Conservation (phyloP, 2,797 vertebrate genomes). For the Rhabdomys pumilio region DNA sequence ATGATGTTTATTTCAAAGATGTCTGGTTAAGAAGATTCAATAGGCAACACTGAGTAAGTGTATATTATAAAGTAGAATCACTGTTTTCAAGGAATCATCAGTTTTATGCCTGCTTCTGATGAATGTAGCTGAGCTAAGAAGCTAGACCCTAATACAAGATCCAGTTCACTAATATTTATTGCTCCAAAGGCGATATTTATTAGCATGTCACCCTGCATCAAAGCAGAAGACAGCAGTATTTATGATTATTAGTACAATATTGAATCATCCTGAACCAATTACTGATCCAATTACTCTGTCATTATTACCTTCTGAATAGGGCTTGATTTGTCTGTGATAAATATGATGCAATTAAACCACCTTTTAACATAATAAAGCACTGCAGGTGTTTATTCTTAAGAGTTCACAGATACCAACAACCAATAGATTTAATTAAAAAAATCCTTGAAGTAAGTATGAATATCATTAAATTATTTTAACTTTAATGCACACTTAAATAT, state of each 20-base stretch:
- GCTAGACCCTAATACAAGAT: slow-evolving; percentile 83
- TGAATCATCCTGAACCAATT: slow-evolving; percentile 93
- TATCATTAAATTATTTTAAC: slow-evolving; percentile 90
- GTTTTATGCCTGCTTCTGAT: slow-evolving; percentile 83
- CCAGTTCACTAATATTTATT: slow-evolving; percentile 90
- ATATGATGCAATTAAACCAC: slow-evolving; percentile 92
- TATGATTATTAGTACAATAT: slow-evolving; percentile 94
- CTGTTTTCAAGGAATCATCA: slow-evolving; percentile 49
- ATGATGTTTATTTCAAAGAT: slow-evolving; percentile 65
- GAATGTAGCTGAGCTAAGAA: slow-evolving; percentile 77
- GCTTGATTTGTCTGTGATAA: slow-evolving; percentile 93
- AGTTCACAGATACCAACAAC: slow-evolving; percentile 92
- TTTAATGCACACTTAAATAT: slow-evolving; percentile 87
- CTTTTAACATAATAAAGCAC: slow-evolving; percentile 94
- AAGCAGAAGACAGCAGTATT: slow-evolving; percentile 91
- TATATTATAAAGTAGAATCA: slow-evolving; percentile 2
- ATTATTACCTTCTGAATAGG: slow-evolving; percentile 93
- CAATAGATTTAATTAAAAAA: slow-evolving; percentile 92
- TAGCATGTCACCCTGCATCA: slow-evolving; percentile 89
- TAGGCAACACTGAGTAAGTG: background rate
- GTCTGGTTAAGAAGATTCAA: slow-evolving; percentile 51
- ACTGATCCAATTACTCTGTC: slow-evolving; percentile 92
- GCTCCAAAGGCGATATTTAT: slow-evolving; percentile 88
- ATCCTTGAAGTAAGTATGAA: slow-evolving; percentile 90
- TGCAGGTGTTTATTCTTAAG: slow-evolving; percentile 93